Evolutionary conservation across 2,888 invertebrate genomes (phyloP), one percentile per base, ranked within the genome.

Genomic region (Eumerus sabulonum): DNA sequence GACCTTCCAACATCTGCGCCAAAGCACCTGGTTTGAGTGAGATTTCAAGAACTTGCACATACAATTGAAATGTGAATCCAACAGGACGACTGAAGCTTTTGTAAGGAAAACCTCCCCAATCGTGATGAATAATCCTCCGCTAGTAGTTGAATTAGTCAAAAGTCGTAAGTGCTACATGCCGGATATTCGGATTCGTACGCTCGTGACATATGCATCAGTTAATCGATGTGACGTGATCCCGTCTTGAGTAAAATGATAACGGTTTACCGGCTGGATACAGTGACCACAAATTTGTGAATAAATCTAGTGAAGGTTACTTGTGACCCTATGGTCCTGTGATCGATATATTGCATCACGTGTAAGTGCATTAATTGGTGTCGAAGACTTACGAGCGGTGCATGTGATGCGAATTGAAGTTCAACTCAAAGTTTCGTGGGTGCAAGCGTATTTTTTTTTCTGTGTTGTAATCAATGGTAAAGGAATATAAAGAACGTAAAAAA

Each of bases 101-200:
- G 59, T 59, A 70, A 79, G 18, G 62, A 64, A 40, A 74, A 70
- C 60, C 79, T 70, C 79, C 68, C 73, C 74, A 79, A 73, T 64
- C 59, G 74, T 74, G 74, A 64, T 68, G 79, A 79, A 79, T 79
- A 79, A 79, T 79, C 79, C 79, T 64, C 79, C 74, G 74, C 79
- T 79, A 68, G 74, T 68, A 74, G 79, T 74, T 64, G 74, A 79
- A 79, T 79, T 79, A 79, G 79, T 79, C 79, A 73, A 73, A 74
- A 79, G 53, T 74, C 79, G 79, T 79, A 64, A 68, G 79, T 79
- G 79, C 68, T 79, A 74, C 74, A 74, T 64, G 68, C 68, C 74
- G 79, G 79, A 79, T 79, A 79, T 74, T 74, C 73, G 79, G 64
- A 74, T 70, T 74, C 60, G 54, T 64, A 60, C 64, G 60, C 63